Percentiles rank a stretch among this genome's conserved stretches.
phyloP scores from a whole-genome alignment of 2,113 vertebrate species.

The Chloebia gouldiae region DNA sequence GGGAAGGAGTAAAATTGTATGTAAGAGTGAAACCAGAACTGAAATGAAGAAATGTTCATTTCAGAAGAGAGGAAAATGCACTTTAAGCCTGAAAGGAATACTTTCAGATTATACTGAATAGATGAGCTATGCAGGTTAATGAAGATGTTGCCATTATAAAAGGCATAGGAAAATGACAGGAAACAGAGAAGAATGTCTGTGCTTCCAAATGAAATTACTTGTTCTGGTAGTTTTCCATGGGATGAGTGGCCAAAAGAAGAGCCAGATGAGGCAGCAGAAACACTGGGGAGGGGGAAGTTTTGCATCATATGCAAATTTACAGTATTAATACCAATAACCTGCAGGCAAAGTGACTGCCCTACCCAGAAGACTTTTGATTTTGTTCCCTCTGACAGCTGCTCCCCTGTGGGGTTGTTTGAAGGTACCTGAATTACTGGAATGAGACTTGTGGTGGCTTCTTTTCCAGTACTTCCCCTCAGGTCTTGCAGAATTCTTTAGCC shows the following conservation, averaged over 20 bases:
- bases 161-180: background rate
- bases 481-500: background rate
- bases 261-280: background rate
- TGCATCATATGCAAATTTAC: background rate
- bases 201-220: background rate
- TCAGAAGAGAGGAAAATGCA: background rate
- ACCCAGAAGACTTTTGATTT: background rate
- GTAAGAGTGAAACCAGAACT: background rate
- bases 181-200: background rate
- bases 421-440: conserved; percentile 75
- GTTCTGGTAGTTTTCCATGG: background rate
- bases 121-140: background rate
- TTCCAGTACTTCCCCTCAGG: conserved; percentile 81
- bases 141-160: background rate
- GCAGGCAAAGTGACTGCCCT: background rate
- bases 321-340: background rate
- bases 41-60: background rate
- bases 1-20: background rate
- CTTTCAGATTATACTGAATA: background rate
- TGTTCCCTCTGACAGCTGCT: background rate
- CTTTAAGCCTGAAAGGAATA: background rate
- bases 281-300: background rate
- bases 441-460: conserved; percentile 70
- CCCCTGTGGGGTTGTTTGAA: background rate
- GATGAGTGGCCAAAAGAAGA: background rate